A percentile compares a stretch with the other conserved stretches of the same genome.
Evolutionary conservation across 2,797 vertebrate species (phyloP).

Genomic region (Oophaga sylvatica): DNA sequence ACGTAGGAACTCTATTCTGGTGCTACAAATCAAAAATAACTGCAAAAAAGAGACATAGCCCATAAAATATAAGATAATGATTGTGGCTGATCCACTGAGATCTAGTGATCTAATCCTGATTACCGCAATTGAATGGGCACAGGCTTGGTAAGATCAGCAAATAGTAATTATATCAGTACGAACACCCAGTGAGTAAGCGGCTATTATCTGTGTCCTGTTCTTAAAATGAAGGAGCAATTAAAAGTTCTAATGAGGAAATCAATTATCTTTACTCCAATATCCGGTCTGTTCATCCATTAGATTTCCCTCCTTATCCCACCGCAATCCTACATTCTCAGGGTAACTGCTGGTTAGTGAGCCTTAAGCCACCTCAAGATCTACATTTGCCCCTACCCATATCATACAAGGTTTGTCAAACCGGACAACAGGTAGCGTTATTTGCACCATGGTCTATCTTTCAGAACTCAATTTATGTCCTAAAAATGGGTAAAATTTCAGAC

Average conservation of each 20-base stretch:
- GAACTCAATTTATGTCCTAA: too few relatives aligned
- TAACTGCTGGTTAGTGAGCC: background rate
- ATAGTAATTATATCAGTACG: conserved; percentile 38
- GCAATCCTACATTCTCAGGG: background rate
- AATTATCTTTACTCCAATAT: background rate
- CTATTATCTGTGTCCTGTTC: background rate
- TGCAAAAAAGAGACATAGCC: background rate
- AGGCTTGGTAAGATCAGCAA: conserved; percentile 22
- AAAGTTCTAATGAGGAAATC: background rate
- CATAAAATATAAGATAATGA: background rate
- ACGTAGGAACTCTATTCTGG: too few relatives aligned
- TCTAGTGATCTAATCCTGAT: conserved; percentile 1
- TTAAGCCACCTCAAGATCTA: too few relatives aligned
- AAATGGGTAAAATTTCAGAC: too few relatives aligned
- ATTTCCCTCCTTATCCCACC: background rate
- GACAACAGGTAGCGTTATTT: too few relatives aligned
- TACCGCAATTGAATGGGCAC: conserved; percentile 10
- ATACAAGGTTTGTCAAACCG: too few relatives aligned
- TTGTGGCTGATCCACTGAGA: background rate
- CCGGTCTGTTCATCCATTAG: background rate
- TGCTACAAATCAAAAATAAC: too few relatives aligned
- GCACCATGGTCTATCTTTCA: too few relatives aligned
- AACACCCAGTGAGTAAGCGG: conserved; percentile 49
- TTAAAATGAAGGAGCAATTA: conserved; percentile 34
- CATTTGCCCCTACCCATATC: too few relatives aligned